phyloP scores from a whole-genome alignment of 2,113 vertebrate genomes.

The Tenebrosternarchus preto region DNA sequence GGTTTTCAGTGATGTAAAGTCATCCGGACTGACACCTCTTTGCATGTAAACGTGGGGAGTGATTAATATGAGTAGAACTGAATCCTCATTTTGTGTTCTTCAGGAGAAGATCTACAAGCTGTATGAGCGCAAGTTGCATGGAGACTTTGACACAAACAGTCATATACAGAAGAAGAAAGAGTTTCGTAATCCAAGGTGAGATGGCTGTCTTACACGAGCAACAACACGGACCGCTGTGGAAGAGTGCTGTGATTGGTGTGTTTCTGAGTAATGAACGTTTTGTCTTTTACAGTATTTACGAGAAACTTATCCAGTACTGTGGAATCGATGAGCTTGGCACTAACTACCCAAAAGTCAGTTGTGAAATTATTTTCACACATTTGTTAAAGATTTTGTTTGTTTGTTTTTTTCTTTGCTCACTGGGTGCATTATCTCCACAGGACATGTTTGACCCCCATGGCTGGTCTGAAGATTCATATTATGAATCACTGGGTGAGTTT shows the following conservation, averaged over 20 bases:
- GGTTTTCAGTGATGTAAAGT: too few species aligned
- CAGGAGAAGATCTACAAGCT: constrained; percentile 97
- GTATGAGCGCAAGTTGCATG: constrained; percentile 90
- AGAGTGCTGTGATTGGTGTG: too few species aligned
- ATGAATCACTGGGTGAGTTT: constrained; percentile 85
- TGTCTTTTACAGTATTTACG: constrained; percentile 85
- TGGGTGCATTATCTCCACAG: constrained; percentile 53
- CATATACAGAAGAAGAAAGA: constrained; percentile 98
- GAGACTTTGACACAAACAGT: constrained; percentile 95
- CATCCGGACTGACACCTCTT: too few species aligned
- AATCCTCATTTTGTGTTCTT: constrained; percentile 21
- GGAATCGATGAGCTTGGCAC: constrained; percentile 96
- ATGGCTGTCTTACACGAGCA: not conserved
- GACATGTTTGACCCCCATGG: constrained; percentile 98
- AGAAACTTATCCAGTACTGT: constrained; percentile 98
- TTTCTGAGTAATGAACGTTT: not conserved
- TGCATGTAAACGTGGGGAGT: too few species aligned
- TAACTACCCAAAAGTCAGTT: constrained; percentile 92
- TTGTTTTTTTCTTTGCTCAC: too few species aligned
- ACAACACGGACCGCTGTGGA: too few species aligned
- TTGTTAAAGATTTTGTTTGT: not conserved
- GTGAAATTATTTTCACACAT: not conserved
- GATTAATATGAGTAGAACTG: too few species aligned
- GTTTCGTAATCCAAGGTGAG: constrained; percentile 95
- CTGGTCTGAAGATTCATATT: constrained; percentile 97